These are phyloP conservation scores for Ophion ventricosus DNA, from an alignment of 2,888 invertebrate species.

Conservation along the genomic window DNA sequence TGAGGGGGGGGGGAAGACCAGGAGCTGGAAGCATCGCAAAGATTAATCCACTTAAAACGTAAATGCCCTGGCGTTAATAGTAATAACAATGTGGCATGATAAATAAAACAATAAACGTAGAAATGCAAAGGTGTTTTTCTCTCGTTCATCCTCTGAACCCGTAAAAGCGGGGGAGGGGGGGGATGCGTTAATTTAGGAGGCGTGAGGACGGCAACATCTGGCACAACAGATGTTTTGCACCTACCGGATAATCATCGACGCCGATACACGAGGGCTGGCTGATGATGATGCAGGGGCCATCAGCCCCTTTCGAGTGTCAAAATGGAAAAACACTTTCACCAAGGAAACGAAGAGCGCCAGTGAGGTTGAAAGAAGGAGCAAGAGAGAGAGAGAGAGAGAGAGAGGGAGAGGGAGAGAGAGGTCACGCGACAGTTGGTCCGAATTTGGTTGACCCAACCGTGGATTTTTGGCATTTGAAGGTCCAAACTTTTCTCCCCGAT, in stretches of 20 bases:
- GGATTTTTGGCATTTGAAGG: constrained; percentile 33
- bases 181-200: background rate
- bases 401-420: background rate
- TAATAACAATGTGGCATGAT: too few species aligned
- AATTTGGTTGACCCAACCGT: constrained; percentile 40
- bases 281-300: too few species aligned
- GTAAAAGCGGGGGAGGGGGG: background rate
- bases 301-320: constrained; percentile 21
- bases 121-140: background rate
- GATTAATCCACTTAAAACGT: too few species aligned
- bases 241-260: constrained; percentile 55
- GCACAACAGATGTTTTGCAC: constrained; percentile 59
- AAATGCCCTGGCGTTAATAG: too few species aligned
- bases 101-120: background rate
- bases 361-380: too few species aligned
- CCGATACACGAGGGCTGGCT: constrained; percentile 39
- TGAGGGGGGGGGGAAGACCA: too few species aligned
- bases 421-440: constrained; percentile 30
- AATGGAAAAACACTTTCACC: constrained; percentile 4
- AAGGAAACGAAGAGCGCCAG: background rate
- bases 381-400: background rate
- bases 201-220: constrained; percentile 50
- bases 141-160: background rate
- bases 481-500: background rate
- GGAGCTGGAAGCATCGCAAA: too few species aligned